phyloP scores from a whole-genome alignment of 1,140 invertebrate genomes.

The Dysdera silvatica region DNA sequence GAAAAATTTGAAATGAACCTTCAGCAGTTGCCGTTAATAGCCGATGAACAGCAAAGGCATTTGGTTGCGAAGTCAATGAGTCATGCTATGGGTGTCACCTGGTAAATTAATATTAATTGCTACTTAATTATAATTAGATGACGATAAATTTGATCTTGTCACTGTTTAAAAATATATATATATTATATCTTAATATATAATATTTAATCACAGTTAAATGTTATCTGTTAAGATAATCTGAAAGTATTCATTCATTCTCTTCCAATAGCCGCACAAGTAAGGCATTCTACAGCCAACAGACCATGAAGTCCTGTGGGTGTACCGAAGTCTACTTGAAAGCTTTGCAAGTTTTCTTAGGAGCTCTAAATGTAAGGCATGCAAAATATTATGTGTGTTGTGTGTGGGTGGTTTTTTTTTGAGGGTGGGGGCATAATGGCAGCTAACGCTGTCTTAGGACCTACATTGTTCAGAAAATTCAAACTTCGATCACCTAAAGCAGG shows the following conservation, averaged over 20 bases:
- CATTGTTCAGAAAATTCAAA: no score
- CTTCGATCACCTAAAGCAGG: no score
- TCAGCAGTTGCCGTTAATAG: slow-evolving; percentile 39
- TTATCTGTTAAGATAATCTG: neutral
- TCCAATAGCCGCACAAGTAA: slow-evolving; percentile 50
- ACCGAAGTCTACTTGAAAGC: slow-evolving; percentile 49
- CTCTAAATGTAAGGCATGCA: slow-evolving; percentile 47
- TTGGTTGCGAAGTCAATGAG: slow-evolving; percentile 45
- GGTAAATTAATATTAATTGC: slow-evolving; percentile 38
- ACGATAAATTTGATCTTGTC: no score
- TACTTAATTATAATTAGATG: no score
- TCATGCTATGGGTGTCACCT: slow-evolving; percentile 50
- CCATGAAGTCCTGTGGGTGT: slow-evolving; percentile 51
- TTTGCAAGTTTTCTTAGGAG: slow-evolving; percentile 49
- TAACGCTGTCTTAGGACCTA: no score
- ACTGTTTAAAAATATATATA: neutral
- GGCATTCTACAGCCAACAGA: slow-evolving; percentile 52
- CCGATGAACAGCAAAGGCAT: slow-evolving; percentile 40
- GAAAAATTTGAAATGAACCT: slow-evolving; percentile 44
- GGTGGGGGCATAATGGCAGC: no score
- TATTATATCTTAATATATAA: no score
- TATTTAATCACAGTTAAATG: no score
- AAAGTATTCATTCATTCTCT: slow-evolving; percentile 6
- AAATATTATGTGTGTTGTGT: no score
- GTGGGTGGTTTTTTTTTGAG: no score